Percentiles rank a stretch among this genome's conserved stretches.
Evolutionary conservation across 2,113 vertebrate genomes (phyloP).

Genomic region (sheep (Ovis aries)): DNA sequence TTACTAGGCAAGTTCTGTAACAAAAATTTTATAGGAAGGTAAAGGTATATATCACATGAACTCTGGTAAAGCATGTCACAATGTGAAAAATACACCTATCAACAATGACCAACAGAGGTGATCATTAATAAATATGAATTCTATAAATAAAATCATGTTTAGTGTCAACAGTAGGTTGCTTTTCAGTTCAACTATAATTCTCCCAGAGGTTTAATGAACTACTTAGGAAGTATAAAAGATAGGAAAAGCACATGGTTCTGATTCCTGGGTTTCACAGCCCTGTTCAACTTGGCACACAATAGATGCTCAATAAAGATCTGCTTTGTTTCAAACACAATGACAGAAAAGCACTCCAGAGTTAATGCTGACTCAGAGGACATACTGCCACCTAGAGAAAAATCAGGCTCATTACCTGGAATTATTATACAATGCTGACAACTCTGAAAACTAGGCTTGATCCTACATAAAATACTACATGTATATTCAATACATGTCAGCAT

Average conservation of each 20-base stretch:
- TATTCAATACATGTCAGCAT: neutral
- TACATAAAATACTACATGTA: neutral
- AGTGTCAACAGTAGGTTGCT: neutral
- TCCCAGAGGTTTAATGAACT: neutral
- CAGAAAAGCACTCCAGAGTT: neutral
- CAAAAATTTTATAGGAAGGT: neutral
- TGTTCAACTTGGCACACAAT: neutral
- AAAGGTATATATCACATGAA: neutral
- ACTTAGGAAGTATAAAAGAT: neutral
- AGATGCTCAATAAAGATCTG: neutral
- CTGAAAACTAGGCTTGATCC: neutral
- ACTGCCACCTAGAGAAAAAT: constrained; percentile 63
- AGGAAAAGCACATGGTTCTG: neutral
- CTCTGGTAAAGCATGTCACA: neutral
- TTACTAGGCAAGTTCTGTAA: neutral
- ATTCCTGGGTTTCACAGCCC: neutral
- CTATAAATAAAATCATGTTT: constrained; percentile 15
- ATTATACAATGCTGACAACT: neutral
- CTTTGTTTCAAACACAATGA: neutral
- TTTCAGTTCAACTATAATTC: neutral
- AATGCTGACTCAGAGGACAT: constrained; percentile 11
- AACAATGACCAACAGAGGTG: neutral
- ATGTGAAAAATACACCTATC: neutral
- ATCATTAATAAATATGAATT: neutral
- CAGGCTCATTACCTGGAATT: neutral